Base-by-base conservation (phyloP, 1,140 invertebrate species). In the Colletes latitarsis region DNA sequence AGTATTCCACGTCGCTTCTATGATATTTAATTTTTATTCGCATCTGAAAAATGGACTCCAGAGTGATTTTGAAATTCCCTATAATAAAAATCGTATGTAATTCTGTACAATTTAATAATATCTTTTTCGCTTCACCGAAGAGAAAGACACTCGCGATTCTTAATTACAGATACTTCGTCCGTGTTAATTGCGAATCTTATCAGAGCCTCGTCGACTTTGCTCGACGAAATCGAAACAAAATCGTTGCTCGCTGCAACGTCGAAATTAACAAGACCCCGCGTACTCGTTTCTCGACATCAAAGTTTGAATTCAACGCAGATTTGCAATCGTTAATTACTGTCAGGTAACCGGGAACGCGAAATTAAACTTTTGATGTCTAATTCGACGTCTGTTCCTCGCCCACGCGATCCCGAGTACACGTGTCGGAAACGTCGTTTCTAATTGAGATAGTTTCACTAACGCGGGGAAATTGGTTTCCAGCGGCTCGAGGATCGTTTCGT, bases 331-430 rank as follows among this genome's bases (percentile, higher is more conserved):
- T 64, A 75, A 75, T 75, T 75, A 75, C 62, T 39, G 30, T 15
- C 4, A 12, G 49, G n/a, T 66, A 75, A 75, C 64, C 60, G 55
- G 46, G 8, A 6, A 4, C 30, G 30, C 53, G 19, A 55, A 75
- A 75, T 66, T 52, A 64, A 75, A 75, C 72, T 75, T 75, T 75
- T 14, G 62, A 53, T 43, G 30, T 55, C 14, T 39, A 53, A 75
- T 66, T 75, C 41, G 15, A 53, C 60, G 72, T 8, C 10, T n/a
- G 6, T n/a, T 17, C 41, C 49, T 8, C 5, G 6, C 2, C 43
- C 43, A 6, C 43, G 5, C 43, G 0, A 43, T 3, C 43, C 43
- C 62, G 6, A 9, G 17, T n/a, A 10, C 41, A 19, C 41, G 41
- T 41, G 63, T 66, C 41, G 17, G 39, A 6, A 14, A 68, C 46